Conservation (phyloP, 2,797 vertebrate genomes). For the Galaxias olidus region DNA sequence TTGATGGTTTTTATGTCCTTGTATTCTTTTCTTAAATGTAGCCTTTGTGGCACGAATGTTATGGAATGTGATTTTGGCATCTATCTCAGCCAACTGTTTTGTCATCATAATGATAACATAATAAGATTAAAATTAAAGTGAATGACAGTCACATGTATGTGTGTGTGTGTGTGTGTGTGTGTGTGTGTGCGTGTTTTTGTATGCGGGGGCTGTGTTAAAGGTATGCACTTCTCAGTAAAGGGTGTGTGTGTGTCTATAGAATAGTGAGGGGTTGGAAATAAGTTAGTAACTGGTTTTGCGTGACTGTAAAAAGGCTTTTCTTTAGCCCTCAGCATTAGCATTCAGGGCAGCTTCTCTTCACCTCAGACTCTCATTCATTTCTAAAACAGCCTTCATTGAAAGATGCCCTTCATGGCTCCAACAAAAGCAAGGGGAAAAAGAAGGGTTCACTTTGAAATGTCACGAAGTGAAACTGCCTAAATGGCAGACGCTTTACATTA, state of each 20-base stretch:
- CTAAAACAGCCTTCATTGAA: conserved; percentile 22
- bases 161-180: no score
- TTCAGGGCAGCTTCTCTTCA: conserved; percentile 27
- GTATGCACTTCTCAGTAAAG: no score
- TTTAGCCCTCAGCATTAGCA: conserved; percentile 34
- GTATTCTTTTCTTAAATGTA: no score
- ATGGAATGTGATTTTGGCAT: neutral
- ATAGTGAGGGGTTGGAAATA: neutral
- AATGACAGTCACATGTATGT: conserved; percentile 32
- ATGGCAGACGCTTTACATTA: no score
- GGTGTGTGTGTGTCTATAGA: neutral
- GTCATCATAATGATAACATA: conserved; percentile 22
- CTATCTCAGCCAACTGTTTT: conserved; percentile 10
- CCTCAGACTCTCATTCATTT: conserved; percentile 23
- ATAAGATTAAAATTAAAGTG: conserved; percentile 40
- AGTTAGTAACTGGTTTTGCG: conserved; percentile 9
- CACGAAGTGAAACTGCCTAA: conserved; percentile 1
- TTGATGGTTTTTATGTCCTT: conserved; percentile 34
- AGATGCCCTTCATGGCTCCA: conserved; percentile 45
- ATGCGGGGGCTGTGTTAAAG: no score
- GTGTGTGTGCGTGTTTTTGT: neutral
- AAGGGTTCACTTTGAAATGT: neutral
- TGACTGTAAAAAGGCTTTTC: neutral
- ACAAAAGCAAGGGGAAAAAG: conserved; percentile 17
- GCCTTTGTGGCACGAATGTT: neutral